Conservation (phyloP, 1,140 invertebrate genomes). For the Adoxophyes honmai region DNA sequence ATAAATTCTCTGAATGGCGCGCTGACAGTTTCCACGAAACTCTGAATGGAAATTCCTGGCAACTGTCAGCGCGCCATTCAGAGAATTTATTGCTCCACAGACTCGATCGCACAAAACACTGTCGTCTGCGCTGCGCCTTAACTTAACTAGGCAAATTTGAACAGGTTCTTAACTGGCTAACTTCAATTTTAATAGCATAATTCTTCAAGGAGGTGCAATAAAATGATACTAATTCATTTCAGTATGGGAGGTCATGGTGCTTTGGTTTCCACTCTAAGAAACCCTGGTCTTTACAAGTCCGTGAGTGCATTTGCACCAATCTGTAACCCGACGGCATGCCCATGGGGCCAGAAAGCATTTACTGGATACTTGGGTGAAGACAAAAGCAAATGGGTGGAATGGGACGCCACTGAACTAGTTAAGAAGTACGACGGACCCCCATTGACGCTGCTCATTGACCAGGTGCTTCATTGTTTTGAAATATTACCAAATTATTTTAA, state of each 20-base stretch:
- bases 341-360: conserved; percentile 95
- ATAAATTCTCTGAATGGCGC: too few relatives aligned
- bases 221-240: conserved; percentile 54
- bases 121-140: too few relatives aligned
- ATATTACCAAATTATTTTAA: too few relatives aligned
- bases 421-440: conserved; percentile 91
- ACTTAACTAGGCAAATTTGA: too few relatives aligned
- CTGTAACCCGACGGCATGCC: conserved; percentile 89
- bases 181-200: too few relatives aligned
- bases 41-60: too few relatives aligned
- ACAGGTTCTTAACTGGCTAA: too few relatives aligned
- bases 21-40: too few relatives aligned
- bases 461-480: conserved; percentile 78
- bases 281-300: conserved; percentile 92
- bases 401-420: conserved; percentile 92
- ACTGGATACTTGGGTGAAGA: conserved; percentile 89
- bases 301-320: conserved; percentile 99
- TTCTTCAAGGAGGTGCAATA: too few relatives aligned
- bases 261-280: conserved; percentile 93
- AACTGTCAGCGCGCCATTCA: too few relatives aligned
- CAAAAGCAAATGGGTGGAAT: conserved; percentile 86
- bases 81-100: too few relatives aligned
- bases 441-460: conserved; percentile 92
- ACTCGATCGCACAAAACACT: too few relatives aligned
- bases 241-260: conserved; percentile 99